Percentiles rank a stretch among this genome's conserved stretches.
Evolutionary conservation across 2,888 invertebrate genomes (phyloP).

Genomic region (Drosophila conformis): DNA sequence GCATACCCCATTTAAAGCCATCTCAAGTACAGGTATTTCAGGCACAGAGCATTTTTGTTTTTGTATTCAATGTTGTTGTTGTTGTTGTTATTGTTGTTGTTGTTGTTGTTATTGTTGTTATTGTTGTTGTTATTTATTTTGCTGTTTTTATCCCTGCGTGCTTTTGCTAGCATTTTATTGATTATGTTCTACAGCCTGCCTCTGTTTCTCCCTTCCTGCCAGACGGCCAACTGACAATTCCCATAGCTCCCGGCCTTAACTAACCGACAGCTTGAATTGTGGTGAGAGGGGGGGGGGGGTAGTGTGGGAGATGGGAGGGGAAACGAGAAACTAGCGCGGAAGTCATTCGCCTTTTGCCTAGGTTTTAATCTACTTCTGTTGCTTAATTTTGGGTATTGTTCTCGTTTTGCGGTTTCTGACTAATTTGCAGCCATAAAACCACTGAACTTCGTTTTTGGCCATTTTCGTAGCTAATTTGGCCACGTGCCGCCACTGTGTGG

Average conservation of each 20-base stretch:
- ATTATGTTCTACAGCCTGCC: slow-evolving; percentile 52
- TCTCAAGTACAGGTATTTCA: slow-evolving; percentile 17
- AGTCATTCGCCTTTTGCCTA: slow-evolving; percentile 57
- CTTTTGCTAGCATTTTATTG: slow-evolving; percentile 67
- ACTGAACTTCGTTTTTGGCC: slow-evolving; percentile 35
- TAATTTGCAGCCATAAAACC: slow-evolving; percentile 59
- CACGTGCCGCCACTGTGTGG: slow-evolving; percentile 34
- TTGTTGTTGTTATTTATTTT: slow-evolving; percentile 19
- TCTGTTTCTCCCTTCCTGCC: background rate
- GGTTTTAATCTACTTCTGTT: slow-evolving; percentile 42
- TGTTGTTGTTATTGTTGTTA: slow-evolving; percentile 22
- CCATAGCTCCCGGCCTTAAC: slow-evolving; percentile 30
- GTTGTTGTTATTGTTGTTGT: slow-evolving; percentile 21
- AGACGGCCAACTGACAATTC: slow-evolving; percentile 46
- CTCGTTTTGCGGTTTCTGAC: slow-evolving; percentile 42
- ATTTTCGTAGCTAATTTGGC: slow-evolving; percentile 44
- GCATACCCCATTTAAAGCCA: slow-evolving; percentile 8
- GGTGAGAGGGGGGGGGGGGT: accelerated
- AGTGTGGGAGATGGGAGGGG: background rate
- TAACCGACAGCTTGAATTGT: background rate
- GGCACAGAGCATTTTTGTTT: slow-evolving; percentile 29
- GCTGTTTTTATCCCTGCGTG: slow-evolving; percentile 58
- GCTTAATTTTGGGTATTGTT: background rate
- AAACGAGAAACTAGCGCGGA: slow-evolving; percentile 39
- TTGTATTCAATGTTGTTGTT: slow-evolving; percentile 26